Evolutionary conservation across 2,888 invertebrate genomes (phyloP), one percentile per base, ranked within the genome.

Genomic region (Calameuta pallipes): DNA sequence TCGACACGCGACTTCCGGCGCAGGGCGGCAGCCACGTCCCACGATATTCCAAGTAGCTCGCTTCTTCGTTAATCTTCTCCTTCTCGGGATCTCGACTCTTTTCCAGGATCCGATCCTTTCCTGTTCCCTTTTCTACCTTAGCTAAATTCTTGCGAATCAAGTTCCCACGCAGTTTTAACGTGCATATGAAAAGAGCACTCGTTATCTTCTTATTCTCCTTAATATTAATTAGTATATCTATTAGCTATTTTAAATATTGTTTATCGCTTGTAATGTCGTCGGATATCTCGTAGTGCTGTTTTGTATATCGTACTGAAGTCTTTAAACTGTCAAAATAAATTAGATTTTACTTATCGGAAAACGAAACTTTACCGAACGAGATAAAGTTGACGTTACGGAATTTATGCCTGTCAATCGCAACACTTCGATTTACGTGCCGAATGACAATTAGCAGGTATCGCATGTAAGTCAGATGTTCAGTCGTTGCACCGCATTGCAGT

Each of bases 1-100:
- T 85, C 89, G 90, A 88, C 91, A 91, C 91, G 91, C 91, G 90
- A 91, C 91, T 91, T 91, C 91, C 91, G 90, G 88, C 83, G 82
- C 84, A 85, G 86, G 84, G 85, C 83, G 83, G 80, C 81, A 78
- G 80, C 85, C 89, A 90, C 90, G 23, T 23, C 56, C 23, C 56
- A 23, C 56, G 23, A 56, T 56, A 56, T 56, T 56, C 56, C 56
- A 56, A 56, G 56, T 56, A 56, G 56, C 56, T 56, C 23, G 23
- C 15, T 56, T 56, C 56, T 56, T 56, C 56, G 56, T 56, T 56
- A 56, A 23, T 56, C 56, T 3, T 56, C 23, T 23, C 56, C 23
- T 56, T 56, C 56, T 56, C 6, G 23, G 23, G 56, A 56, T 56
- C 56, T 6, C 23, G 23, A 56, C 23, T 23, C 6, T 23, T 56